Base-by-base conservation (phyloP, 2,113 vertebrate species). In the Stigmatopora nigra region DNA sequence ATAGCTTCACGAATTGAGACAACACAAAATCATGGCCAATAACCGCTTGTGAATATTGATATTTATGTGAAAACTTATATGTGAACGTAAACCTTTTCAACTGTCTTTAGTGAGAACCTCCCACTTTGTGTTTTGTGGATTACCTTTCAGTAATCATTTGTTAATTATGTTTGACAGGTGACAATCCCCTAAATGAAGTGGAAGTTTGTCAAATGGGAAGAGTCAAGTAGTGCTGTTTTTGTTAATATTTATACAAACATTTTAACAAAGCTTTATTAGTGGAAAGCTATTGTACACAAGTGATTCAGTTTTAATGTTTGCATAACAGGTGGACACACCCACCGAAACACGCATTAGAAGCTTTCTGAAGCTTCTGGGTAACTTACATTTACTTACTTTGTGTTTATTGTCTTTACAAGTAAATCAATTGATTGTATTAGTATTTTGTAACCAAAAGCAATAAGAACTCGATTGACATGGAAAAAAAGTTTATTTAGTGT, bases 151-250 rank as follows among this genome's bases (percentile, higher is more conserved):
- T 76, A 82, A 85, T 75, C 76, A 78, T 48, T 61, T 61, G 58
- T 16, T 71, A 73, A 74, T 77, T 74, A 41, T 56, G 75, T 78
- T 41, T 70, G 69, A 65, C 83, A 64, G 31, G 15, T 63, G 58
- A 57, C 76, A 83, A 84, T 79, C 79, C 73, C 38, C 25, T 17
- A 31, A 78, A 67, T 70, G 56, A 67, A 20, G 66, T 48, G 25
- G 76, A 20, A 75, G 86, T 89, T 88, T 88, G 85, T 84, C 83
- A 89, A 89, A 86, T 79, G 89, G 90, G 87, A 84, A 82, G 88
- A 77, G 83, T 80, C 83, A 55, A 51, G 48, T 22, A 45, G 57
- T 61, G 48, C 25, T 78, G 67, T 79, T 78, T 78, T 78, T 70
- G 65, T 73, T 36, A 67, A 72, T 76, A 72, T 76, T 82, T 78